Base-by-base conservation (phyloP, 2,888 invertebrate genomes). In the Drosophila austrosaltans region DNA sequence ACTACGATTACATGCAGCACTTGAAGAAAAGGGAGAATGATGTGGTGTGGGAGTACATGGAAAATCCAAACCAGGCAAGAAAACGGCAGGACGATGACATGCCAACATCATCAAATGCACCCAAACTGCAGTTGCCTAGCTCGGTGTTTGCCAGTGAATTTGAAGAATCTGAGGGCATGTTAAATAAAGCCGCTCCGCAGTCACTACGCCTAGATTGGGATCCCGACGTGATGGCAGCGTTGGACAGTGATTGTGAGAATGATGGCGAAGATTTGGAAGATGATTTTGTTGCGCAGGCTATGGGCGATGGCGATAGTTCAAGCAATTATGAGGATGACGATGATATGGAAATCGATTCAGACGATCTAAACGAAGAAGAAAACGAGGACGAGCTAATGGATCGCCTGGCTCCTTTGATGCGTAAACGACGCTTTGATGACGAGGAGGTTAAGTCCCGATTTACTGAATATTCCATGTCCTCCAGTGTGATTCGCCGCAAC, bases 1-100 rank as follows among this genome's bases (percentile, higher is more conserved):
- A 98, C 82, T 98, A 98, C 92, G 95, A 99, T 91, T 99, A 99
- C 90, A 92, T 99, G 77, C 97, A 99, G 91, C 98, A 99, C 94
- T 93, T 99, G 66, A 92, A 90, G 66, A 81, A 91, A 69, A 85
- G 90, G 0, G 91, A 90, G 4, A 86, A 91, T 39, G 91, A 91
- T 36, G 83, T 90, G 1, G 91, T 91, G 10, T 93, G 93, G 93
- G 92, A 92, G 64, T 92, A 90, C 74, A 91, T 93, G 36, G 92
- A 92, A 61, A 91, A 90, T 53, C 89, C 91, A 0, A 92, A 92
- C 72, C 90, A 91, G 57, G 81, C 77, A 2, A 90, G 85, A 25
- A 92, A 90, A 60, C 48, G 75, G 7, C 80, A 74, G n/a, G 7
- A 60, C 3, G 59, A 16, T 7, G 77, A 57, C 2, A 80, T 72